Percentiles rank a stretch among this genome's conserved stretches.
Conservation (phyloP, 2,113 vertebrate genomes). For the Oryzias melastigma region DNA sequence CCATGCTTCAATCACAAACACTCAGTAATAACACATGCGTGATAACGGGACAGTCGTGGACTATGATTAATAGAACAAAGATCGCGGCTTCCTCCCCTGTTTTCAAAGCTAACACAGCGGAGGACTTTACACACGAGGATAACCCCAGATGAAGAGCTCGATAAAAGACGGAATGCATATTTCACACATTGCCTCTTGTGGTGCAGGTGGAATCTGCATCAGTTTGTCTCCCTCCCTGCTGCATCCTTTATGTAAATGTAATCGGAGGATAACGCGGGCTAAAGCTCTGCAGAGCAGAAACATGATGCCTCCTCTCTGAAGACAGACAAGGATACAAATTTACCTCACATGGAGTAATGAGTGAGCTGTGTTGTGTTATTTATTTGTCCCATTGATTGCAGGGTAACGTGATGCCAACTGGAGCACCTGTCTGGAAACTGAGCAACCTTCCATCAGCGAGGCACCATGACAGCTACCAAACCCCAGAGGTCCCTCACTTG, state of each 20-base stretch:
- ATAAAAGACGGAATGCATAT: constrained; percentile 70
- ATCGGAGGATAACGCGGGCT: constrained; percentile 60
- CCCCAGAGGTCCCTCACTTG: neutral
- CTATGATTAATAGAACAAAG: constrained; percentile 73
- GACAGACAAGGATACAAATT: constrained; percentile 41
- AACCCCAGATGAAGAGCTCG: constrained; percentile 62
- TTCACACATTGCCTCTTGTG: constrained; percentile 53
- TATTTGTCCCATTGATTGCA: constrained; percentile 67
- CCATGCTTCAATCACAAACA: constrained; percentile 64
- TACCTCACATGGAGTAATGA: constrained; percentile 56
- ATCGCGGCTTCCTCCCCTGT: constrained; percentile 51
- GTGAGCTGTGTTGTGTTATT: constrained; percentile 62
- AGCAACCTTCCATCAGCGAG: constrained; percentile 26
- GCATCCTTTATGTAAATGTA: constrained; percentile 66
- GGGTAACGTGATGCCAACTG: constrained; percentile 56
- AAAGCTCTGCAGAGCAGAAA: constrained; percentile 55
- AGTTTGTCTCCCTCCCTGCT: constrained; percentile 49
- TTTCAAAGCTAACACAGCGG: constrained; percentile 67
- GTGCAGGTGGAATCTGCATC: constrained; percentile 61
- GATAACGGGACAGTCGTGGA: constrained; percentile 55
- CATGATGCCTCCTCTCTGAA: constrained; percentile 50
- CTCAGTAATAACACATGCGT: constrained; percentile 61
- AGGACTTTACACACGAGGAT: constrained; percentile 52
- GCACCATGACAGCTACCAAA: constrained; percentile 37
- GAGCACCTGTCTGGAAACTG: constrained; percentile 39